These are phyloP conservation scores for Hirtodrosophila histrioides DNA, from an alignment of 2,888 invertebrate species.

Conservation along the genomic window DNA sequence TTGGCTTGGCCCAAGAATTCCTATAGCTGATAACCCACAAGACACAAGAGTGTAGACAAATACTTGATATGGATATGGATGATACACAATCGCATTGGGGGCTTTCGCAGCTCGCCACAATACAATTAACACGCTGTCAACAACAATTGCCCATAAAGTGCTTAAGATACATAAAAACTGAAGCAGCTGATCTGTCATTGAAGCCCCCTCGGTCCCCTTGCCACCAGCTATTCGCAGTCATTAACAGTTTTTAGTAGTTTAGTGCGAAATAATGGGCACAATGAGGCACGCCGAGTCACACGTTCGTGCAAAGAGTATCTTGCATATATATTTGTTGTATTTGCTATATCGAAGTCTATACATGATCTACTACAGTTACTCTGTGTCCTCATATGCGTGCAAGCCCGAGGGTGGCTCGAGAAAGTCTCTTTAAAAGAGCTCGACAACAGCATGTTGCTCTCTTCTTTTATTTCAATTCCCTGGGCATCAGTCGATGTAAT, in stretches of 20 bases:
- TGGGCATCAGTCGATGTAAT: too few relatives aligned
- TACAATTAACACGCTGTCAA: slow-evolving; percentile 58
- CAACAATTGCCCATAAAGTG: slow-evolving; percentile 53
- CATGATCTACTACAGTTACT: not conserved
- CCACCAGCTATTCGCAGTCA: slow-evolving; percentile 45
- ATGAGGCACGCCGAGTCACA: slow-evolving; percentile 50
- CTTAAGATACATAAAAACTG: slow-evolving; percentile 32
- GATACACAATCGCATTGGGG: slow-evolving; percentile 21
- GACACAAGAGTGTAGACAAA: slow-evolving; percentile 6
- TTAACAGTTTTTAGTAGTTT: slow-evolving; percentile 71
- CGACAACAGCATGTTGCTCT: too few relatives aligned
- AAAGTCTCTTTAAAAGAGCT: too few relatives aligned
- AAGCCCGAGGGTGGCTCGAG: too few relatives aligned
- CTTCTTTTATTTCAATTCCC: too few relatives aligned
- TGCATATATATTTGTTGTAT: not conserved
- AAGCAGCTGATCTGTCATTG: slow-evolving; percentile 49
- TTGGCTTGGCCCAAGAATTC: not conserved
- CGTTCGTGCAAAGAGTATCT: slow-evolving; percentile 54
- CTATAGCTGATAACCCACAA: slow-evolving; percentile 25
- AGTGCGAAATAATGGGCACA: slow-evolving; percentile 68
- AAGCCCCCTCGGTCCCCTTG: slow-evolving; percentile 1
- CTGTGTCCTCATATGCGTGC: too few relatives aligned
- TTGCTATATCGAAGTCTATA: not conserved
- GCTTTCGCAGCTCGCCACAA: slow-evolving; percentile 16
- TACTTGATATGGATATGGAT: slow-evolving; percentile 16